phyloP scores from a whole-genome alignment of 2,797 vertebrate genomes.

The Epinephelus coioides region DNA sequence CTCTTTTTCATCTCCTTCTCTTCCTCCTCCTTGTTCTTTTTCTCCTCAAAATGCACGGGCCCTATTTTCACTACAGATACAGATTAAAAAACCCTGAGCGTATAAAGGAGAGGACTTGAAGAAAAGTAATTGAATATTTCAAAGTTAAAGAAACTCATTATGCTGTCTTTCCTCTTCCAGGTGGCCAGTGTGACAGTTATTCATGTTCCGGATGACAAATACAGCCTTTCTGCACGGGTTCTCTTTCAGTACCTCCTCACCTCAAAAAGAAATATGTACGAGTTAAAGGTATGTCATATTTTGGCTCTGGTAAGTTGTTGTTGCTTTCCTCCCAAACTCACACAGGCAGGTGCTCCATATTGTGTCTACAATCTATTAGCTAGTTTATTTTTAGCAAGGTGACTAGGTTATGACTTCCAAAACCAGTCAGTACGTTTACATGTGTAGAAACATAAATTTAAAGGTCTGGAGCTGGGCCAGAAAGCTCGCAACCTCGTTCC shows the following conservation, averaged over 20 bases:
- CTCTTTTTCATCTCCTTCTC: too few species aligned
- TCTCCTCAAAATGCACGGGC: too few species aligned
- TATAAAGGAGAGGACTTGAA: too few species aligned
- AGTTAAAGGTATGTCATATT: conserved; percentile 90
- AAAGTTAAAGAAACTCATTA: background rate
- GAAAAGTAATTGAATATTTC: background rate
- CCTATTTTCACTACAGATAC: background rate
- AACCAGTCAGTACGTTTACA: too few species aligned
- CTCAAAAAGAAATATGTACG: conserved; percentile 91
- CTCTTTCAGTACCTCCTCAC: conserved; percentile 95
- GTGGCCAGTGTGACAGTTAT: conserved; percentile 91
- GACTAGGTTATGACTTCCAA: too few species aligned
- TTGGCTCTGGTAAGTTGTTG: background rate
- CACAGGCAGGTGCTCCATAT: background rate
- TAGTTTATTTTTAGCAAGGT: too few species aligned
- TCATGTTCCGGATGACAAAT: conserved; percentile 93
- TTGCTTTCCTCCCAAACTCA: background rate
- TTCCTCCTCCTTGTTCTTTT: too few species aligned
- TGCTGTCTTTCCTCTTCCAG: conserved; percentile 73
- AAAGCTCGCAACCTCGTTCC: too few species aligned
- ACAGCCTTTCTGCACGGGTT: conserved; percentile 90
- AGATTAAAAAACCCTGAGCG: too few species aligned
- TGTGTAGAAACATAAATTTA: too few species aligned
- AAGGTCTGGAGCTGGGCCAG: too few species aligned
- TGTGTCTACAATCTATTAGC: too few species aligned